Percentiles rank a stretch among this genome's conserved stretches.
These are phyloP conservation scores for Dryococelus australis DNA, from an alignment of 2,888 invertebrate genomes.

Conservation along the genomic window DNA sequence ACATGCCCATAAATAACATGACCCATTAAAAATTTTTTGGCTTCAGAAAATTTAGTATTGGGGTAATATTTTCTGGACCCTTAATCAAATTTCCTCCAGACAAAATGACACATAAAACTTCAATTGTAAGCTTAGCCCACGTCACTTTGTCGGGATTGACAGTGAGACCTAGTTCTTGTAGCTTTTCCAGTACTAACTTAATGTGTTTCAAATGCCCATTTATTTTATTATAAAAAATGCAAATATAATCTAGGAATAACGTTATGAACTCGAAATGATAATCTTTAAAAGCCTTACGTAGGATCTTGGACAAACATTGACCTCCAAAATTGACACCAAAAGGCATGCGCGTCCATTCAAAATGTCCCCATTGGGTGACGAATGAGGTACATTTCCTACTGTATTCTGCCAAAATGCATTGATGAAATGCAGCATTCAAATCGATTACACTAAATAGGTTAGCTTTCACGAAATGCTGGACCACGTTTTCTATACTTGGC, in stretches of 20 bases:
- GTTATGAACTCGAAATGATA: too few species aligned
- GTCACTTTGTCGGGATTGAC: background rate
- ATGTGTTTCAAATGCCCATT: background rate
- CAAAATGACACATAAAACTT: too few species aligned
- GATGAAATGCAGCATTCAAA: background rate
- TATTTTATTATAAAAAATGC: background rate
- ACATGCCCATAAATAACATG: background rate
- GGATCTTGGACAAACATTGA: background rate
- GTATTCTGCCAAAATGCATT: too few species aligned
- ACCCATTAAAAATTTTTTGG: background rate
- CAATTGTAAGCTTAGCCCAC: background rate
- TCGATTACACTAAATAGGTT: background rate
- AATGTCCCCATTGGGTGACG: too few species aligned
- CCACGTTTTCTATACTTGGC: too few species aligned
- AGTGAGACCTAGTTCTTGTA: background rate
- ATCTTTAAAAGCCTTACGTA: background rate
- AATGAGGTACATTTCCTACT: too few species aligned
- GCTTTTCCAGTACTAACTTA: background rate
- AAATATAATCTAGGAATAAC: background rate
- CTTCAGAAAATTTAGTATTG: background rate
- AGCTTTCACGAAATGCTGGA: too few species aligned
- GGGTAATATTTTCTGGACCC: background rate
- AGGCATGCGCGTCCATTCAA: background rate
- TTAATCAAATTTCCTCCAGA: background rate
- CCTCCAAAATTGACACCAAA: background rate